These are phyloP conservation scores for Anabacerthia variegaticeps DNA, from an alignment of 2,797 vertebrate genomes.

Conservation along the genomic window DNA sequence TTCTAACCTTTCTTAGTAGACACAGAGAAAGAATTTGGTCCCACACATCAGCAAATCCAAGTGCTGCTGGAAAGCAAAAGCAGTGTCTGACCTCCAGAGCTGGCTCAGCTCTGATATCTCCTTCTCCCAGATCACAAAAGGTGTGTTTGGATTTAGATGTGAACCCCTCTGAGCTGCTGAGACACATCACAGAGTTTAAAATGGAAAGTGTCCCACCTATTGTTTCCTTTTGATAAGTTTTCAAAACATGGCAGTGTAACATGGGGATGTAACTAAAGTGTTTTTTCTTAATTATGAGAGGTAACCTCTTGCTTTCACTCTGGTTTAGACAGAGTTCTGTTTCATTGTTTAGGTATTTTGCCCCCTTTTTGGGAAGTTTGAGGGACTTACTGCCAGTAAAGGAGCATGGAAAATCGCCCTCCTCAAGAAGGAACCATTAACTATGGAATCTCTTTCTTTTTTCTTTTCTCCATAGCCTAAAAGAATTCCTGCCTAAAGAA, in stretches of 20 bases:
- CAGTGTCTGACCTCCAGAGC: background rate
- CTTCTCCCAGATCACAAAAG: background rate
- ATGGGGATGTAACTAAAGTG: background rate
- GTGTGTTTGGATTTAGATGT: background rate
- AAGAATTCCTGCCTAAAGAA: constrained; percentile 98
- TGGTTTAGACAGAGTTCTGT: background rate
- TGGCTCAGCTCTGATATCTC: background rate
- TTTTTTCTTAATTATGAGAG: background rate
- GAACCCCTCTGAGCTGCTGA: background rate
- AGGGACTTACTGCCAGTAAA: background rate
- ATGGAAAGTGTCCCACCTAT: background rate
- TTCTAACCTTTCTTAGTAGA: background rate
- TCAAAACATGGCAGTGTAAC: background rate
- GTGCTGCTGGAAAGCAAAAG: background rate
- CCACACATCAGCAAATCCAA: background rate
- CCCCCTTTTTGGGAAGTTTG: background rate
- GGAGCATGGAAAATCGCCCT: background rate
- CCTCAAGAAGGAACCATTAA: background rate
- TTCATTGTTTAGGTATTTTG: background rate
- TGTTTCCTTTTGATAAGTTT: background rate
- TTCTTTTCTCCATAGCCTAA: constrained; percentile 81
- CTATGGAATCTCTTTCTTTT: background rate
- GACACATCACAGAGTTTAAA: background rate
- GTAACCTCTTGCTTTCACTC: background rate
- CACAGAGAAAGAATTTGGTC: background rate